Evolutionary conservation across 30 jellyfish, hydroid and myxozoan genomes (phyloP), one percentile per base, ranked within the genome.

Genomic region (Catostylus mosaicus): DNA sequence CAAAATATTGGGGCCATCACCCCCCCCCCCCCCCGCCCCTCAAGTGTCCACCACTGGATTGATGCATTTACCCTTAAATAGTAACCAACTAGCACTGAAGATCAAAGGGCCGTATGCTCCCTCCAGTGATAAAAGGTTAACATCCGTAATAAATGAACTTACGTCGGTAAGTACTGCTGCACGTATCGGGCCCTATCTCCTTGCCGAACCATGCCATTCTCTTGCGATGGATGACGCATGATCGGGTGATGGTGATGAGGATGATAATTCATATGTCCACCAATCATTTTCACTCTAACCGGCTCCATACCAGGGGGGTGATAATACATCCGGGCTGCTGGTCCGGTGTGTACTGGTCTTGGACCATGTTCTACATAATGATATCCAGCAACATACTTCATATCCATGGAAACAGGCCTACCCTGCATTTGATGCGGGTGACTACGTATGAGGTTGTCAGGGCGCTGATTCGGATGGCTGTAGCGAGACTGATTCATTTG

Each of bases 291-390:
- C n/a, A 30, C 73, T 51, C 92, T 71, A 30, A 56, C 70, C 31
- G 80, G 80, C 48, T 82, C 92, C 48, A 70, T 27, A 26, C 63
- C 64, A 24, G 66, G 70, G 16, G 92, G 67, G 50, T 70, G 70
- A 43, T 67, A 51, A 24, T 31, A 37, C 16, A n/a, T n/a, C 23
- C 92, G 82, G 40, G 46, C 69, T 34, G 34, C 92, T 8, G 80
- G 82, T 20, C 85, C 92, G 64, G 70, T 16, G 78, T 54, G 69
- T 36, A 46, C 80, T 10, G 92, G 92, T 36, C 89, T 48, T 52
- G 96, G 96, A 23, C 96, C 96, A 59, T 86, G 96, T 67, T 86
- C 96, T 37, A 86, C 75, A 65, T 86, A 86, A 31, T 86, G 96
- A 40, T 86, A 86, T 3, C 96, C 96, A 0, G 90, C 86, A 74